phyloP scores from a whole-genome alignment of 1,140 invertebrate genomes.

The Kradibia gibbosae region DNA sequence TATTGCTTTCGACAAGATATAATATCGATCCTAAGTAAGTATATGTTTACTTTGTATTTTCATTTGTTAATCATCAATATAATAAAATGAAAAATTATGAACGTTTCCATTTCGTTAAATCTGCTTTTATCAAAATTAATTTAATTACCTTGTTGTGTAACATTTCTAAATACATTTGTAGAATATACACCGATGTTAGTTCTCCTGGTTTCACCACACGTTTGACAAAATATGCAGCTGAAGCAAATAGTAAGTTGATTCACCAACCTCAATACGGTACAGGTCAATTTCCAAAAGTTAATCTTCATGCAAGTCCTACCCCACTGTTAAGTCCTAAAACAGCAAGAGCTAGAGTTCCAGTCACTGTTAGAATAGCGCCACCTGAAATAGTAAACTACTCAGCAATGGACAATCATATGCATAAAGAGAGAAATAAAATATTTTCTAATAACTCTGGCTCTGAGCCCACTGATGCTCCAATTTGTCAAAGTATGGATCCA shows the following conservation, averaged over 20 bases:
- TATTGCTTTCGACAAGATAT: slow-evolving; percentile 67
- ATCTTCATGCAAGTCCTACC: slow-evolving; percentile 64
- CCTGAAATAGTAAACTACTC: slow-evolving; percentile 61
- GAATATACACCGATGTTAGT: slow-evolving; percentile 65
- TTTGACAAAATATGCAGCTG: slow-evolving; percentile 68
- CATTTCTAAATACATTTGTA: slow-evolving; percentile 48
- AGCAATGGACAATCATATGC: slow-evolving; percentile 57
- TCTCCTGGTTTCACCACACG: slow-evolving; percentile 68
- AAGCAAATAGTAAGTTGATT: slow-evolving; percentile 64
- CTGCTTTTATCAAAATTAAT: neutral
- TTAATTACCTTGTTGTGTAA: slow-evolving; percentile 12
- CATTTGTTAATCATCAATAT: too few relatives aligned
- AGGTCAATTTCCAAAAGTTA: slow-evolving; percentile 70
- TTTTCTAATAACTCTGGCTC: slow-evolving; percentile 1
- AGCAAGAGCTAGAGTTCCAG: slow-evolving; percentile 60
- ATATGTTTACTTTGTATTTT: neutral
- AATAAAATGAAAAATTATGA: too few relatives aligned
- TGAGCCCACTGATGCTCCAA: slow-evolving; percentile 34
- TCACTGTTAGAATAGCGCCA: slow-evolving; percentile 67
- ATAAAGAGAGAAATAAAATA: slow-evolving; percentile 40
- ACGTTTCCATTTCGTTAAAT: neutral
- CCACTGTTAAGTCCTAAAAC: slow-evolving; percentile 64
- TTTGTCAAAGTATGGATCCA: slow-evolving; percentile 48
- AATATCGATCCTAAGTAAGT: slow-evolving; percentile 70
- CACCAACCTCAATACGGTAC: slow-evolving; percentile 67